These are phyloP conservation scores for Trypoxylon attenuatum DNA, from an alignment of 2,888 invertebrate species.

Conservation along the genomic window DNA sequence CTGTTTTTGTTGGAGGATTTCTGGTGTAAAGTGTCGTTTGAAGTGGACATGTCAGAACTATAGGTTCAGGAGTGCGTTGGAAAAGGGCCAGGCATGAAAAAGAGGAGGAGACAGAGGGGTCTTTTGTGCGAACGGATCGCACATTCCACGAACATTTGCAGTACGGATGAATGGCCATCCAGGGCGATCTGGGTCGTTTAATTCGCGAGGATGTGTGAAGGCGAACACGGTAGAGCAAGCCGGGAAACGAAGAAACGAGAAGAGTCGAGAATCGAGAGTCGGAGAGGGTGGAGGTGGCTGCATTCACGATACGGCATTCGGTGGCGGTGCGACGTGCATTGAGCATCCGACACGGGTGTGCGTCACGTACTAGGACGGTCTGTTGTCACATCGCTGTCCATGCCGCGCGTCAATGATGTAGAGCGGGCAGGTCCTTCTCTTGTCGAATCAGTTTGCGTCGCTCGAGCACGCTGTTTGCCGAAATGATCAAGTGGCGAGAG, in stretches of 20 bases:
- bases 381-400: constrained; percentile 10
- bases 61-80: no score
- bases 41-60: no score
- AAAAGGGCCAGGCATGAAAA: no score
- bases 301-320: constrained; percentile 6
- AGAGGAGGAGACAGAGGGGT: no score
- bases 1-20: no score
- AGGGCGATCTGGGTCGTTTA: background rate
- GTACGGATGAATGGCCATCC: background rate
- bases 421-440: constrained; percentile 25
- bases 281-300: no score
- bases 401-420: constrained; percentile 4
- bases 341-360: background rate
- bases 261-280: no score
- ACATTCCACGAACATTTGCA: background rate
- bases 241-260: no score
- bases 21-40: no score
- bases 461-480: constrained; percentile 48
- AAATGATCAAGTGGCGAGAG: constrained; percentile 55
- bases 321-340: background rate
- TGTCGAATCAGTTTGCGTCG: constrained; percentile 53
- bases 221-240: background rate
- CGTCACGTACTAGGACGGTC: background rate
- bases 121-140: no score
- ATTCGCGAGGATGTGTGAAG: background rate